These are phyloP conservation scores for Cephalotes varians DNA, from an alignment of 2,888 invertebrate species.

Conservation along the genomic window DNA sequence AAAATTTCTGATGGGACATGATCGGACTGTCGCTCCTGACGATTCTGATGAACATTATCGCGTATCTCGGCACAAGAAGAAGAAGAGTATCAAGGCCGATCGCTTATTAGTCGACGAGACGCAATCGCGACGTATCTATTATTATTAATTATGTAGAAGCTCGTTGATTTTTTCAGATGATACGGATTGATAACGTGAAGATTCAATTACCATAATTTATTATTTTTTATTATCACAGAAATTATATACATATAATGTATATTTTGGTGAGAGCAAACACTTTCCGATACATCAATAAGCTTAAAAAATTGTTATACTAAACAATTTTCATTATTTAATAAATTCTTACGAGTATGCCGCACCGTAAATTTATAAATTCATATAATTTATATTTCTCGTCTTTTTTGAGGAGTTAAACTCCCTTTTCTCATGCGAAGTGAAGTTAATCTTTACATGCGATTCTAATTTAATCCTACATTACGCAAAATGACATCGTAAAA, in stretches of 20 bases:
- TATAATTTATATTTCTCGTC: neutral
- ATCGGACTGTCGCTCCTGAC: constrained; percentile 67
- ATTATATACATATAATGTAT: neutral
- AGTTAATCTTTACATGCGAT: neutral
- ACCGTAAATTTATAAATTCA: neutral
- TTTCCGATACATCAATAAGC: neutral
- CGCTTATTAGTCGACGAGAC: constrained; percentile 50
- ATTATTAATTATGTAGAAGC: neutral
- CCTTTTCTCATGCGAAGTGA: neutral
- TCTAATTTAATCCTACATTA: constrained; percentile 1
- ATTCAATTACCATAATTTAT: neutral
- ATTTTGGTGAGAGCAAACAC: neutral
- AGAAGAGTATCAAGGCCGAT: constrained; percentile 61
- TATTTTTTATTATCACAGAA: neutral
- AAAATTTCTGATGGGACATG: constrained; percentile 69
- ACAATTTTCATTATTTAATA: neutral
- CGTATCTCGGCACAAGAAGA: constrained; percentile 72
- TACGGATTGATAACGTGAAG: neutral
- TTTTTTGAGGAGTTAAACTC: neutral
- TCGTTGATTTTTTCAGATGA: neutral
- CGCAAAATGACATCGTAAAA: neutral
- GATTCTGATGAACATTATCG: constrained; percentile 67
- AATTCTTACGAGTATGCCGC: neutral
- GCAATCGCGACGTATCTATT: neutral
- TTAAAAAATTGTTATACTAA: neutral